Conservation (phyloP, 23 tunicate genomes). For the Botrylloides violaceus region DNA sequence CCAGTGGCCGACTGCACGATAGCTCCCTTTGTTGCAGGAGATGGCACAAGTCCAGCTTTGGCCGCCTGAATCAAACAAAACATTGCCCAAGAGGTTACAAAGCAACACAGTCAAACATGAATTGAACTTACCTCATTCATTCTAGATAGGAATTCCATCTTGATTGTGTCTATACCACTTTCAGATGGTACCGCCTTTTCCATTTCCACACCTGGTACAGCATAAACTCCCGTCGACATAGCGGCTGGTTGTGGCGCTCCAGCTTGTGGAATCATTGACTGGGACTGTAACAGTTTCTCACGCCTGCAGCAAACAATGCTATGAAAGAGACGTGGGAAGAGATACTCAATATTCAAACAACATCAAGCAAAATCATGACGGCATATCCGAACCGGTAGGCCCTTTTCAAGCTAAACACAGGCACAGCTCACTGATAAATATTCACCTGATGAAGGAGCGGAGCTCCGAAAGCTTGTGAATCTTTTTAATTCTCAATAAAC, state of each 20-base stretch:
- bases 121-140: constrained; percentile 54
- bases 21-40: background rate
- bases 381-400: too few species aligned
- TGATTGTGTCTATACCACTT: constrained; percentile 44
- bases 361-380: too few species aligned
- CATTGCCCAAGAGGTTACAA: too few species aligned
- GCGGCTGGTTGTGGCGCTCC: constrained; percentile 3
- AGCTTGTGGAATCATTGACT: constrained; percentile 33
- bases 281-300: constrained; percentile 66
- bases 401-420: too few species aligned
- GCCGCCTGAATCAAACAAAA: constrained; percentile 14
- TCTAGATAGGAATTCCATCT: constrained; percentile 62
- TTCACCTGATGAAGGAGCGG: too few species aligned
- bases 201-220: constrained; percentile 7
- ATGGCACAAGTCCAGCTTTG: constrained; percentile 8
- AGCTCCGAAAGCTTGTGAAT: too few species aligned
- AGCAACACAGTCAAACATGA: background rate
- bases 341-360: too few species aligned
- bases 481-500: too few species aligned
- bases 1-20: background rate
- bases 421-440: too few species aligned
- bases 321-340: too few species aligned
- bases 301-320: constrained; percentile 21
- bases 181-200: constrained; percentile 17
- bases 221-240: background rate